Conservation (phyloP, 2,113 vertebrate species). For the Cettia cetti region DNA sequence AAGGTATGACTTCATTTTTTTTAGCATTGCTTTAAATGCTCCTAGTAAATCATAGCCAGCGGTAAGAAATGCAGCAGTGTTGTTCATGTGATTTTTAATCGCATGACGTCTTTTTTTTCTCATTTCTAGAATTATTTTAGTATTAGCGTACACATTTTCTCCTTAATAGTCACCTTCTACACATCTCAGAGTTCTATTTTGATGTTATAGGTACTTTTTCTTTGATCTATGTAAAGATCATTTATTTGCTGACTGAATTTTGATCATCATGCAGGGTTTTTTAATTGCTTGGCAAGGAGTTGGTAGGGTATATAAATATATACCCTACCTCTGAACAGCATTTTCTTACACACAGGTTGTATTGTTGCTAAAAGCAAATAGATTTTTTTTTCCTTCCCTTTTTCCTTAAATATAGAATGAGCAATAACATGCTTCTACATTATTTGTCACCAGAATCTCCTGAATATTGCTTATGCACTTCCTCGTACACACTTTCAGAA, state of each 20-base stretch:
- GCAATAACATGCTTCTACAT: neutral
- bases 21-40: conserved; percentile 53
- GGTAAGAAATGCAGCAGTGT: neutral
- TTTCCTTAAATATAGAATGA: neutral
- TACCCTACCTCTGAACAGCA: neutral
- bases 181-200: neutral
- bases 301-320: no score
- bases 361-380: neutral
- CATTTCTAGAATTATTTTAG: conserved; percentile 16
- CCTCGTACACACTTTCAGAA: neutral
- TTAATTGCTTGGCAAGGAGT: neutral
- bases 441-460: neutral
- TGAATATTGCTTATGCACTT: neutral
- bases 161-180: neutral
- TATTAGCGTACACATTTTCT: neutral
- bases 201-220: neutral
- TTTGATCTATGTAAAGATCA: neutral
- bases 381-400: neutral
- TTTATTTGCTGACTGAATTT: neutral
- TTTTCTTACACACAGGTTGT: neutral
- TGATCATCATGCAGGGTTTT: neutral
- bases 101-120: neutral
- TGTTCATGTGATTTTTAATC: conserved; percentile 44
- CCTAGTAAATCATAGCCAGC: neutral
- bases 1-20: conserved; percentile 63